These are phyloP conservation scores for Oncorhynchus clarkii DNA, from an alignment of 2,113 vertebrate species.

Conservation along the genomic window DNA sequence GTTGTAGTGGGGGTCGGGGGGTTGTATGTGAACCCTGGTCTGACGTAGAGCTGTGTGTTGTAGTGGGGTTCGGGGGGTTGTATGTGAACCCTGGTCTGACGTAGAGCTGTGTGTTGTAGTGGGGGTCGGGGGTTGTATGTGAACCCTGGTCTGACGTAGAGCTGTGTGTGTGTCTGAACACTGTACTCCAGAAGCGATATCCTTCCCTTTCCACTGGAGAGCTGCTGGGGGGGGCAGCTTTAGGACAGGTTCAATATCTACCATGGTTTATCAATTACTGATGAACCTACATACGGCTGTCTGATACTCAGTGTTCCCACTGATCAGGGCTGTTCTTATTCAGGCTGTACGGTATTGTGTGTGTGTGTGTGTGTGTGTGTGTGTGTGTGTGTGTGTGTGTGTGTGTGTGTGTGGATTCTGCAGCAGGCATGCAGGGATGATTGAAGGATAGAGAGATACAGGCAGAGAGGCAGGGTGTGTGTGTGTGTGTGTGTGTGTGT, in stretches of 20 bases:
- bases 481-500: too few species aligned
- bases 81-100: too few species aligned
- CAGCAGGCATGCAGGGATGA: too few species aligned
- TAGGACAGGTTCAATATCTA: slow-evolving; percentile 47
- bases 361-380: slow-evolving; percentile 2
- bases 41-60: too few species aligned
- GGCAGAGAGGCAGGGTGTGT: too few species aligned
- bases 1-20: too few species aligned
- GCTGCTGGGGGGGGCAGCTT: neutral
- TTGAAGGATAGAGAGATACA: slow-evolving; percentile 1
- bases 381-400: too few species aligned
- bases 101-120: too few species aligned
- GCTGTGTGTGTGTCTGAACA: slow-evolving; percentile 1
- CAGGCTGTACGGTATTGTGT: slow-evolving; percentile 59
- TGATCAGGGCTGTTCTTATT: slow-evolving; percentile 72
- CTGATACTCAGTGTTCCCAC: slow-evolving; percentile 57
- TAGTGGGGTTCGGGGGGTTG: too few species aligned
- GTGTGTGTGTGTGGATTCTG: too few species aligned
- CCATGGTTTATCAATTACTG: slow-evolving; percentile 54
- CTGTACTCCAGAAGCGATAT: slow-evolving; percentile 26
- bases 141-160: neutral
- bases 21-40: too few species aligned
- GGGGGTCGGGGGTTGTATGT: too few species aligned
- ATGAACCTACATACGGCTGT: slow-evolving; percentile 50
- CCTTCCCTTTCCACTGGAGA: slow-evolving; percentile 25